These are phyloP conservation scores for Odontamblyopus rebecca DNA, from an alignment of 2,797 vertebrate species.

Conservation along the genomic window DNA sequence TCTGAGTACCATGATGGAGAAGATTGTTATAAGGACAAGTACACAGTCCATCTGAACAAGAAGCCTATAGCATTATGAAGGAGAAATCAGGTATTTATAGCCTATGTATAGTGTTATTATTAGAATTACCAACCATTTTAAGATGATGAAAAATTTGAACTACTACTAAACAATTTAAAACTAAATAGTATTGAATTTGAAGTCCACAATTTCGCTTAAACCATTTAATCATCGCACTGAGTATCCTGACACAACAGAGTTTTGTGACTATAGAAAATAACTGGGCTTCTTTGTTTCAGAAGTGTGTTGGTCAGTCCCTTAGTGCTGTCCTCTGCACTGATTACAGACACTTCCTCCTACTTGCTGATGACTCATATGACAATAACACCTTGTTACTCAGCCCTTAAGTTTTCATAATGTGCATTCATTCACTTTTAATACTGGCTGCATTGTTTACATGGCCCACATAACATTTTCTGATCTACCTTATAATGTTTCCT, in stretches of 20 bases:
- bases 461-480: too few species aligned
- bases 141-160: background rate
- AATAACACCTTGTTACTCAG: slow-evolving; percentile 5
- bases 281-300: background rate
- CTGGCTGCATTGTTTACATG: background rate
- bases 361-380: slow-evolving; percentile 9
- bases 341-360: background rate
- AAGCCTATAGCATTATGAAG: background rate
- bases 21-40: background rate
- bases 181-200: background rate
- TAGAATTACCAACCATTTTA: background rate
- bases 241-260: background rate
- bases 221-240: background rate
- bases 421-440: background rate
- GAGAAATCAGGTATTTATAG: background rate
- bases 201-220: background rate
- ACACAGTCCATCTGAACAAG: background rate
- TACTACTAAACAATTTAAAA: too few species aligned
- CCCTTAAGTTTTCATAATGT: background rate
- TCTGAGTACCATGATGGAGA: background rate
- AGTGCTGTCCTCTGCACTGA: slow-evolving; percentile 10
- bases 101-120: background rate
- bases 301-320: background rate
- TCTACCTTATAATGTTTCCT: too few species aligned
- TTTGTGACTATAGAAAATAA: background rate